Percentiles rank a stretch among this genome's conserved stretches.
phyloP scores from a whole-genome alignment of 53 echinoderm and acorn worm species.

The Holothuria leucospilota region DNA sequence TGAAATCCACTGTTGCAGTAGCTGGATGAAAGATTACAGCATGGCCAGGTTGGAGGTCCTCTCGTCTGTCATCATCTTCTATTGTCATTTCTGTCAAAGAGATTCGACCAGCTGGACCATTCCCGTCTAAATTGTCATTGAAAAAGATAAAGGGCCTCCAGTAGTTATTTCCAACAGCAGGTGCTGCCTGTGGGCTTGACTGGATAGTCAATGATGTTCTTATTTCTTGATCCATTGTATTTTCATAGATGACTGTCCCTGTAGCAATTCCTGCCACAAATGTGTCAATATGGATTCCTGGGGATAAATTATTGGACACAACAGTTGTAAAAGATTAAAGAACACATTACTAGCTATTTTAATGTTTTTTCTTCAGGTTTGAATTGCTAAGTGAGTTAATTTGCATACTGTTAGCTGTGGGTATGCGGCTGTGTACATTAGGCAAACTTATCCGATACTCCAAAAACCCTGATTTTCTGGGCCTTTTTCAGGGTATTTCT shows the following conservation, averaged over 20 bases:
- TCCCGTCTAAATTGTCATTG: constrained; percentile 50
- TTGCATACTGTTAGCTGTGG: no score
- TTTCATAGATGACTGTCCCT: constrained; percentile 40
- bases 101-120: constrained; percentile 34
- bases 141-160: constrained; percentile 76
- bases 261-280: not conserved
- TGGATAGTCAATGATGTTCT: constrained; percentile 22
- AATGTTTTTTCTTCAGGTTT: no score
- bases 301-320: not conserved
- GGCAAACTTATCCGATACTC: no score
- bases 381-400: no score
- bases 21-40: constrained; percentile 19
- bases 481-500: no score
- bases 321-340: no score
- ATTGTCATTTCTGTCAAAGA: constrained; percentile 23
- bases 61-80: not conserved
- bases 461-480: no score
- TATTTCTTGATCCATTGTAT: constrained; percentile 28
- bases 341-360: no score
- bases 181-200: constrained; percentile 19
- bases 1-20: constrained; percentile 40
- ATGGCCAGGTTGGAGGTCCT: constrained; percentile 2
- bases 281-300: constrained; percentile 17
- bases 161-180: constrained; percentile 52
- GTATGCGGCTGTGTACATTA: no score